These are phyloP conservation scores for Serrognathus titanus DNA, from an alignment of 2,888 invertebrate genomes.

Conservation along the genomic window DNA sequence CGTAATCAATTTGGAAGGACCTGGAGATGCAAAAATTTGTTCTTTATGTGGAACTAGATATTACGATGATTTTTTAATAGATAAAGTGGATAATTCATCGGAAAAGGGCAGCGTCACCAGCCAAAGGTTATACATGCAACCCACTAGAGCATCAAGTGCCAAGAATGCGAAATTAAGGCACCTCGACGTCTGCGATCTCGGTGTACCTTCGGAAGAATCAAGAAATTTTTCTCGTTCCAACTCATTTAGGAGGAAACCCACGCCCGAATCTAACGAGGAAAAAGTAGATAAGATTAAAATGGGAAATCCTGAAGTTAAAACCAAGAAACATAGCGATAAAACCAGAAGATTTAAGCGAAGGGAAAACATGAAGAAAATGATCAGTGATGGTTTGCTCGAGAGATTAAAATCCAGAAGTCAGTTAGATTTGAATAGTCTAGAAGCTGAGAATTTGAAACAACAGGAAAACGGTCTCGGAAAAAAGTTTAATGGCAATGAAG, in stretches of 20 bases:
- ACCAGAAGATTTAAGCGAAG: constrained; percentile 41
- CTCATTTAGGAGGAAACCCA: neutral
- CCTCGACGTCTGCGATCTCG: constrained; percentile 41
- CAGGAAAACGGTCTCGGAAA: neutral
- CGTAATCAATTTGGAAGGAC: no score
- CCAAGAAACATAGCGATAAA: constrained; percentile 5
- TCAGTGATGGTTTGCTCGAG: constrained; percentile 27
- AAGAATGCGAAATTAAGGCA: constrained; percentile 61
- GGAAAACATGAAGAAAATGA: constrained; percentile 47
- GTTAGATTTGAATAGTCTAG: constrained; percentile 1
- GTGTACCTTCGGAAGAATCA: neutral
- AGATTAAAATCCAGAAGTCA: constrained; percentile 10
- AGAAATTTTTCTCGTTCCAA: no score
- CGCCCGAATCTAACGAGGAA: neutral
- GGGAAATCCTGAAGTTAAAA: neutral
- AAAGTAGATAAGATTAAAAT: neutral
- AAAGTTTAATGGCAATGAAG: neutral
- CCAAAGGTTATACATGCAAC: constrained; percentile 55
- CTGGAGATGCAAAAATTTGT: no score
- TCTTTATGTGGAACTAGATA: no score
- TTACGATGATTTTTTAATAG: no score
- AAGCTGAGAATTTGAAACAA: neutral
- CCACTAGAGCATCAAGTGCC: constrained; percentile 59
- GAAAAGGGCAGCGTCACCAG: constrained; percentile 20
- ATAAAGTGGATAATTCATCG: neutral